Evolutionary conservation across 92 coral and sea anemone genomes (phyloP).

Genomic region (Phenganax stokvisi): DNA sequence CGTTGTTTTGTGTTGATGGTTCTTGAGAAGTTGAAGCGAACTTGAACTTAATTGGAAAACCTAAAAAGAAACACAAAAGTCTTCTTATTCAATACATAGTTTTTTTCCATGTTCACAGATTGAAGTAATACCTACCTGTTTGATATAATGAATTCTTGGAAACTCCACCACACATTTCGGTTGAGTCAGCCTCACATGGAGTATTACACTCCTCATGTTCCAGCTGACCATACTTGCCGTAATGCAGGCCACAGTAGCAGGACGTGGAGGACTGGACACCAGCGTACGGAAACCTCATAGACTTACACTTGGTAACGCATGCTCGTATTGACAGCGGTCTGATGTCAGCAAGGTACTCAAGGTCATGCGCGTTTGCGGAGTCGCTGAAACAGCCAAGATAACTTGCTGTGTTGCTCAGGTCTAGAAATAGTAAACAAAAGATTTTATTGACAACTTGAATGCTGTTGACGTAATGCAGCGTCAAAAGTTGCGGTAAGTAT

Average conservation of each 20-base stretch:
- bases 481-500: no score
- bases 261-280: conserved; percentile 75
- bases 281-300: conserved; percentile 83
- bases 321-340: conserved; percentile 85
- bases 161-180: conserved; percentile 83
- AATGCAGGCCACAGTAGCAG: conserved; percentile 89
- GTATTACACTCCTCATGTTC: conserved; percentile 58
- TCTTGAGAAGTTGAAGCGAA: not conserved
- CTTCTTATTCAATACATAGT: not conserved
- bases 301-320: conserved; percentile 87
- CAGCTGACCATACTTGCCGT: conserved; percentile 68
- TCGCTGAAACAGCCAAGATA: conserved; percentile 93
- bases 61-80: not conserved
- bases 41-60: conserved; percentile 23
- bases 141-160: conserved; percentile 69
- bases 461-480: not conserved
- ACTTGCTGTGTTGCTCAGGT: conserved; percentile 57
- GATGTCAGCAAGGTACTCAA: conserved; percentile 71
- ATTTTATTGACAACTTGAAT: not conserved
- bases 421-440: not conserved
- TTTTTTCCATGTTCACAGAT: not conserved
- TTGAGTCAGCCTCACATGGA: conserved; percentile 79
- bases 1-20: not conserved
- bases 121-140: conserved; percentile 54
- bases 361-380: conserved; percentile 66